Conservation (phyloP, 1,140 invertebrate species). For the Ctenoplectra terminalis region DNA sequence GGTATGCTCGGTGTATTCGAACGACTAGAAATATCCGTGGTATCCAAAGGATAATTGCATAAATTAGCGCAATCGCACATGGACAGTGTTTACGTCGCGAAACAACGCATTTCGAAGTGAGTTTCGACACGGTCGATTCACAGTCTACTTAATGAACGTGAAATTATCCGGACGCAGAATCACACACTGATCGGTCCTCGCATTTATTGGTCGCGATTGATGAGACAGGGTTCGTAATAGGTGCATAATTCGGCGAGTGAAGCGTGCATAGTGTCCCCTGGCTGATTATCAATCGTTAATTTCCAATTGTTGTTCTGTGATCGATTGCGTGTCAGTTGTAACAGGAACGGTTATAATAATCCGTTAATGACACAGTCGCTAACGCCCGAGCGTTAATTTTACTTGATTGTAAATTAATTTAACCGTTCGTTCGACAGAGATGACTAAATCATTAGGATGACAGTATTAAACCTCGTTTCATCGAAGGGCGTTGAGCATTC, state of each 20-base stretch:
- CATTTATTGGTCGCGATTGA: slow-evolving; percentile 60
- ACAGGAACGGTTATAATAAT: slow-evolving; percentile 38
- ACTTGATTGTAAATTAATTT: background rate
- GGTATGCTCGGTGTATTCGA: too few relatives aligned
- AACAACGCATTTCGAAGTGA: background rate
- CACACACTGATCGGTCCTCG: slow-evolving; percentile 30
- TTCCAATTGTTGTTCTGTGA: slow-evolving; percentile 56
- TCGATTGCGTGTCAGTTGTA: slow-evolving; percentile 17
- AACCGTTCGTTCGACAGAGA: background rate
- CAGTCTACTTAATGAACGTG: slow-evolving; percentile 56
- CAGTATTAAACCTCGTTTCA: background rate
- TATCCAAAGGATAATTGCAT: background rate
- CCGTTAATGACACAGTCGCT: slow-evolving; percentile 33
- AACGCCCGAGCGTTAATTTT: background rate
- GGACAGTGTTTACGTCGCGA: slow-evolving; percentile 4
- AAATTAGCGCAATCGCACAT: slow-evolving; percentile 11
- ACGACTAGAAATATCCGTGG: background rate
- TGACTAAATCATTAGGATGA: background rate
- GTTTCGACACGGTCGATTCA: background rate
- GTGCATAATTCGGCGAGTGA: slow-evolving; percentile 54
- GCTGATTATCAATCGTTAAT: slow-evolving; percentile 60
- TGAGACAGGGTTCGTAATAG: slow-evolving; percentile 51
- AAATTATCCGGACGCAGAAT: slow-evolving; percentile 54
- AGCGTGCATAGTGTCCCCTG: slow-evolving; percentile 1
- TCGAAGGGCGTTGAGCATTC: too few relatives aligned